Base-by-base conservation (phyloP, 2,797 vertebrate genomes). In the Acanthurus tractus region DNA sequence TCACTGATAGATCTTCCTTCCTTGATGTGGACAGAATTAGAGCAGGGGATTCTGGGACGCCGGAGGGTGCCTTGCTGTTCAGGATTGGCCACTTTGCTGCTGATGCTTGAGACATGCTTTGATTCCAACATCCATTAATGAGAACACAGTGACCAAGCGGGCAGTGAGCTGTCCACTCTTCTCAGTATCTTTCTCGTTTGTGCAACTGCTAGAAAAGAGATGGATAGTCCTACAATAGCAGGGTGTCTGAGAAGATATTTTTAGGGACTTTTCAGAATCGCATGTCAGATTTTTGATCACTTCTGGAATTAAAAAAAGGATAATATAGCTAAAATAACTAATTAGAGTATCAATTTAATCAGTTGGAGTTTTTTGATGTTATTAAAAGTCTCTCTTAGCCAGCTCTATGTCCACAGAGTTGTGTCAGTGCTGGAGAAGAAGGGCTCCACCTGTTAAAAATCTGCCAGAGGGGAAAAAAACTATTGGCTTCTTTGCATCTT, bases 81-180 rank as follows among this genome's bases (percentile, higher is more conserved):
- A 53, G 76, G 70, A 59, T 70, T 48, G 54, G 68, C 70, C 45
- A 61, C 63, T 76, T 76, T 67, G 61, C 58, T 42, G 25, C 68
- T 25, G 57, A 78, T 71, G 67, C 62, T 14, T 14, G 36, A 76
- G 70, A 50, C 71, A 20, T 12, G 20, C 71, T 84, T 77, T 70
- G 75, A 80, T 64, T 87, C 55, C 29, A 34, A 70, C 69, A 34
- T 77, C 71, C 69, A 63, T 75, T 89, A 83, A 84, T 80, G 79
- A 84, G 81, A 77, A 78, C 58, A 38, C 70, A 65, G 65, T 44
- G 66, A 64, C 77, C 68, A 52, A 81, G 58, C 57, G 52, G 70
- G 68, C 74, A 73, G 68, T 13, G 46, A 81, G 66, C 64, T 67
- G 71, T 82, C 67, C 25, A 4, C 57, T 75, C 76, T 8, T 49